Evolutionary conservation across 2,797 vertebrate genomes (phyloP).

Genomic region (Scleropages formosus): DNA sequence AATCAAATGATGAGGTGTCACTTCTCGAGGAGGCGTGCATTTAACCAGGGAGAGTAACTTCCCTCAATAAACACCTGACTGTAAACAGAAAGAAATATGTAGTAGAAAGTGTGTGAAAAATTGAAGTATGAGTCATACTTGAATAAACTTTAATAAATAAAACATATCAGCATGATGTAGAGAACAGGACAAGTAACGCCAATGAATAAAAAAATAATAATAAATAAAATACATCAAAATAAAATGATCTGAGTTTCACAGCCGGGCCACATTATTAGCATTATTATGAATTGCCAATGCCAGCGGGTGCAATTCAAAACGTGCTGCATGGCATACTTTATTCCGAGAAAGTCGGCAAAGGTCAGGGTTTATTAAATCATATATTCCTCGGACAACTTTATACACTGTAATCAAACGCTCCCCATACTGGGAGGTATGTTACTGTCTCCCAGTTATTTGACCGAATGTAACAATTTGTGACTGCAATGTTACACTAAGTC

Average conservation of each 20-base stretch:
- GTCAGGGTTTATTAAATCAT: not conserved
- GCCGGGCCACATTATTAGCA: not conserved
- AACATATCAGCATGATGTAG: too few relatives aligned
- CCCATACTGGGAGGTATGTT: not conserved
- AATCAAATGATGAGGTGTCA: too few relatives aligned
- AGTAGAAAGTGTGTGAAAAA: too few relatives aligned
- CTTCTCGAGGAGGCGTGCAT: too few relatives aligned
- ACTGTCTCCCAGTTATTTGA: conserved; percentile 1
- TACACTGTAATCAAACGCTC: not conserved
- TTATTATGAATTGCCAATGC: conserved; percentile 8
- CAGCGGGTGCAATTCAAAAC: too few relatives aligned
- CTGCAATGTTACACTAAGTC: not conserved
- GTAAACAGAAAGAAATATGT: too few relatives aligned
- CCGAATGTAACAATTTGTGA: conserved; percentile 4
- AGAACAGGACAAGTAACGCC: too few relatives aligned
- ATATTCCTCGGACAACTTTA: conserved; percentile 13
- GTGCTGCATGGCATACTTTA: not conserved
- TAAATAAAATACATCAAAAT: not conserved
- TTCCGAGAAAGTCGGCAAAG: conserved; percentile 4
- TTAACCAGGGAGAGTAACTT: too few relatives aligned
- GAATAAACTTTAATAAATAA: too few relatives aligned
- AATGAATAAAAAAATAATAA: conserved; percentile 5
- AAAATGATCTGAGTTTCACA: not conserved
- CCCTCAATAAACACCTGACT: too few relatives aligned
- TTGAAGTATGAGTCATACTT: too few relatives aligned